A percentile compares a stretch with the other conserved stretches of the same genome.
phyloP scores from a whole-genome alignment of 2,888 invertebrate genomes.

The Cantharis rufa region DNA sequence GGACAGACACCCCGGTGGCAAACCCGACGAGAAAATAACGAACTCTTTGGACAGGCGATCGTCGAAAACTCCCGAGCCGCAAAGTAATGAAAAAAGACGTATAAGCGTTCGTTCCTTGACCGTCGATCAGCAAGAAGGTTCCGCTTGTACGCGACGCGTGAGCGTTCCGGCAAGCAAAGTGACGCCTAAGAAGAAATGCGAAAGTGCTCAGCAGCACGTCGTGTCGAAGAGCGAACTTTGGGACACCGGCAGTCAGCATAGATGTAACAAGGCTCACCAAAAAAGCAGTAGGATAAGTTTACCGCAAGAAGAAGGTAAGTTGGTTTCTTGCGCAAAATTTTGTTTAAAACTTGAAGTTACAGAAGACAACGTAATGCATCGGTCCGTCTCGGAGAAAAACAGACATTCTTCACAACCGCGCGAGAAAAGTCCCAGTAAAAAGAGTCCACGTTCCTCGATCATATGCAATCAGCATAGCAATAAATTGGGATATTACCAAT shows the following conservation, averaged over 20 bases:
- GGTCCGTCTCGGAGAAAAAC: slow-evolving; percentile 53
- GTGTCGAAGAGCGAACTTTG: slow-evolving; percentile 56
- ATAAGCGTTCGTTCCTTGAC: slow-evolving; percentile 7
- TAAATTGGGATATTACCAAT: slow-evolving; percentile 61
- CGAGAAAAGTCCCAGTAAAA: slow-evolving; percentile 46
- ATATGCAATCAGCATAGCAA: slow-evolving; percentile 53
- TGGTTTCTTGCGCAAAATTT: not conserved
- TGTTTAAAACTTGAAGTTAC: slow-evolving; percentile 23
- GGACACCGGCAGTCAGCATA: slow-evolving; percentile 54
- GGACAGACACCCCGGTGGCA: not conserved
- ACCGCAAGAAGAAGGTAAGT: slow-evolving; percentile 49
- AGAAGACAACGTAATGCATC: slow-evolving; percentile 50
- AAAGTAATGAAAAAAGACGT: slow-evolving; percentile 13
- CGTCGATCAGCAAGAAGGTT: not conserved
- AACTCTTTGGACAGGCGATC: slow-evolving; percentile 16
- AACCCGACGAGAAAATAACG: not conserved
- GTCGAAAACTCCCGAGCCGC: slow-evolving; percentile 6
- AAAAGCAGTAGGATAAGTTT: slow-evolving; percentile 48
- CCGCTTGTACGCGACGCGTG: slow-evolving; percentile 38
- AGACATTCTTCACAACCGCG: slow-evolving; percentile 47
- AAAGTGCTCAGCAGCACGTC: slow-evolving; percentile 53
- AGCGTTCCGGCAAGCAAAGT: slow-evolving; percentile 46
- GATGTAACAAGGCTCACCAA: slow-evolving; percentile 51
- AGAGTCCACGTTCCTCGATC: slow-evolving; percentile 34
- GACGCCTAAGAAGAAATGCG: slow-evolving; percentile 58